Evolutionary conservation across 2,797 vertebrate genomes (phyloP).

Genomic region (Sebastes vulpes): DNA sequence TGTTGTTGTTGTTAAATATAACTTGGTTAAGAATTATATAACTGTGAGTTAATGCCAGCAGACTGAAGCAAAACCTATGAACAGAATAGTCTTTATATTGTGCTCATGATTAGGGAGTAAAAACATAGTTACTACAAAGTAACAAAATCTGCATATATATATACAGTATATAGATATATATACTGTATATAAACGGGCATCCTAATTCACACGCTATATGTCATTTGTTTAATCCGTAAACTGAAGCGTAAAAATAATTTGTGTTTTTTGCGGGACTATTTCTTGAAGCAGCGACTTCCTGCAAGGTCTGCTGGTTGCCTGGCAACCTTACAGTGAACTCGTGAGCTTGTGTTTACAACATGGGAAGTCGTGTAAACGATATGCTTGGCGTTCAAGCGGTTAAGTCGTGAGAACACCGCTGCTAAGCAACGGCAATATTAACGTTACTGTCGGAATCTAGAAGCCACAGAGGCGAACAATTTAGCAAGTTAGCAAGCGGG

Average conservation of each 20-base stretch:
- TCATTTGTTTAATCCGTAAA: not conserved
- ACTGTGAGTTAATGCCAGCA: constrained; percentile 55
- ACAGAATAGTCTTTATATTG: constrained; percentile 4
- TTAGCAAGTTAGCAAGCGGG: no score
- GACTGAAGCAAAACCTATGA: constrained; percentile 23
- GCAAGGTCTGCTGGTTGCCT: not conserved
- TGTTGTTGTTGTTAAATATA: constrained; percentile 71
- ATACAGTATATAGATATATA: no score
- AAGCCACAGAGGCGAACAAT: no score
- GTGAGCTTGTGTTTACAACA: no score
- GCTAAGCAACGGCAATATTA: no score
- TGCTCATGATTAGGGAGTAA: constrained; percentile 6
- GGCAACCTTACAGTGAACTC: not conserved
- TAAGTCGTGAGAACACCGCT: no score
- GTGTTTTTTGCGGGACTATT: not conserved
- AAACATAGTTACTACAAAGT: not conserved
- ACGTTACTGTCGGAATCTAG: no score
- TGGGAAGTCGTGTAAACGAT: no score
- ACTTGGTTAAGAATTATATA: constrained; percentile 66
- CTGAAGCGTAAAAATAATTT: not conserved
- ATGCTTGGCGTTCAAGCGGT: no score
- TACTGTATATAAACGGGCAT: no score
- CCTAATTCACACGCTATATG: not conserved
- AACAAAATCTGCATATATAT: not conserved
- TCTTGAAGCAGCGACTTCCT: not conserved